Evolutionary conservation across 2,113 vertebrate genomes (phyloP).

Genomic region (Orthonyx spaldingii): DNA sequence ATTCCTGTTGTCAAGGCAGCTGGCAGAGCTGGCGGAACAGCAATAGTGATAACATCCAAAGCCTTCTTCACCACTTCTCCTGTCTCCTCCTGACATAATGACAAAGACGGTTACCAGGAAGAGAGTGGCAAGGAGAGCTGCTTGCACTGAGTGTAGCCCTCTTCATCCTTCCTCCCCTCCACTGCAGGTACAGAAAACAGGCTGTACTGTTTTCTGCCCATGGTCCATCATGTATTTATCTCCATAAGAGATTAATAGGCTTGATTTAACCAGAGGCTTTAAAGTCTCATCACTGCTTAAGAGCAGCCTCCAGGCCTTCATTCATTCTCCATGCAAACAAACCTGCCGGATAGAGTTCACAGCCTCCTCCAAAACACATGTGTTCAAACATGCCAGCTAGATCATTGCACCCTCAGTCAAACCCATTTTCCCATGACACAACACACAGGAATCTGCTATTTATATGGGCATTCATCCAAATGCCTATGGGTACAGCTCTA

Average conservation of each 20-base stretch:
- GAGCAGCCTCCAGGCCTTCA: not conserved
- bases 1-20: slow-evolving; percentile 78
- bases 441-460: not conserved
- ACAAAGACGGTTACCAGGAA: not conserved
- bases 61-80: slow-evolving; percentile 75
- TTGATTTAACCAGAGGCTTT: not conserved
- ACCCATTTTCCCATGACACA: not conserved
- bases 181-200: not conserved
- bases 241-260: not conserved
- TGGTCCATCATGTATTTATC: not conserved
- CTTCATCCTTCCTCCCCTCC: not conserved
- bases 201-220: not conserved
- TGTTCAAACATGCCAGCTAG: not conserved
- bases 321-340: not conserved
- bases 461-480: not conserved
- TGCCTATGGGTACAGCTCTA: not conserved
- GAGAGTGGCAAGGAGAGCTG: not conserved
- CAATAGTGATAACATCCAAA: slow-evolving; percentile 79
- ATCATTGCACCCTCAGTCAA: not conserved
- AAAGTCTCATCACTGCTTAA: not conserved
- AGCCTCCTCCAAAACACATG: not conserved
- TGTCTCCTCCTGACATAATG: slow-evolving; percentile 46
- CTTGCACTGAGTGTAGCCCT: not conserved
- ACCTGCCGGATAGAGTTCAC: not conserved
- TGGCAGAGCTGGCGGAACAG: slow-evolving; percentile 76